Conservation (phyloP, 2,797 vertebrate genomes). For the Poecilia wingei region DNA sequence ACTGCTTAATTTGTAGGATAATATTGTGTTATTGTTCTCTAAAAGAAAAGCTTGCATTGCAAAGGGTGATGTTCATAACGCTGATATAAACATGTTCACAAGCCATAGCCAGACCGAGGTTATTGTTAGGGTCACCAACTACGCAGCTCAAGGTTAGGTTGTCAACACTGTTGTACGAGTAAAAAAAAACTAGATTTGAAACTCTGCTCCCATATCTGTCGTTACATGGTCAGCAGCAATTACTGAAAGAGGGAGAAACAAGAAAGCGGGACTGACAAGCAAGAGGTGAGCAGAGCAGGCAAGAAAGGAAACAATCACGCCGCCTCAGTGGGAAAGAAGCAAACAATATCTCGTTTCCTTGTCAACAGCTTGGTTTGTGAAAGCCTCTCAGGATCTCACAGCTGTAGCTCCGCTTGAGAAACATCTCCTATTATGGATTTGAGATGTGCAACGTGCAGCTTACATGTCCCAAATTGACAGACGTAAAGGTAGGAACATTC, state of each 20-base stretch:
- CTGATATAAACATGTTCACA: not conserved
- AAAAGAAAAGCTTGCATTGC: not conserved
- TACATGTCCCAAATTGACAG: constrained; percentile 8
- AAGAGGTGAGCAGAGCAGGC: constrained; percentile 19
- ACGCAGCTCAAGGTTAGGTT: not conserved
- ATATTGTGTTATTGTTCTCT: not conserved
- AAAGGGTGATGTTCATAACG: not conserved
- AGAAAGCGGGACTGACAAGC: constrained; percentile 10
- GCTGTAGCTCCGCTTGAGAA: constrained; percentile 37
- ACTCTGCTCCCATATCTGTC: constrained; percentile 31
- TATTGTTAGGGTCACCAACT: not conserved
- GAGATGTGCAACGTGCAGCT: constrained; percentile 34
- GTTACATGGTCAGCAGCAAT: constrained; percentile 49
- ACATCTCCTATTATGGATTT: constrained; percentile 50
- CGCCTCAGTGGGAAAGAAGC: constrained; percentile 45
- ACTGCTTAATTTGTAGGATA: not conserved
- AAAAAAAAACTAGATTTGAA: not conserved
- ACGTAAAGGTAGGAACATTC: constrained; percentile 13
- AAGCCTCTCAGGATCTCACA: constrained; percentile 38
- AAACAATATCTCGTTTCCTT: constrained; percentile 42
- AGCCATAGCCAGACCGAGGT: not conserved
- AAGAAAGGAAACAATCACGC: constrained; percentile 54
- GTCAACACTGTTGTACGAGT: not conserved
- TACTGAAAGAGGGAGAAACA: constrained; percentile 32
- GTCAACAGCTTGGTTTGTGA: constrained; percentile 31